Evolutionary conservation across 2,797 vertebrate species (phyloP).

Genomic region (Xiphophorus birchmanni): DNA sequence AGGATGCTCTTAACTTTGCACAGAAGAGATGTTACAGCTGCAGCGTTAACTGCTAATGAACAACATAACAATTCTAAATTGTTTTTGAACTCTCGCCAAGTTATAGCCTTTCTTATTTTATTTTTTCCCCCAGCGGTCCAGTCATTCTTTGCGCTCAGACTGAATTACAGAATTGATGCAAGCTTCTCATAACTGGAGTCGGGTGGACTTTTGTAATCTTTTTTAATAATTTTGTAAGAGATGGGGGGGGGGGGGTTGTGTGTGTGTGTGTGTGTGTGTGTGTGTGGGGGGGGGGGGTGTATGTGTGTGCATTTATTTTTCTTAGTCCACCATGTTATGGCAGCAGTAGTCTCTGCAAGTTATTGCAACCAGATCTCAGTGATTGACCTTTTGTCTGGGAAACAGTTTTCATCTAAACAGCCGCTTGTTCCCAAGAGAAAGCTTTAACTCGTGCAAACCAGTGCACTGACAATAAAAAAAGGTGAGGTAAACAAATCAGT

Average conservation of each 20-base stretch:
- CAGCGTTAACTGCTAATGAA: neutral
- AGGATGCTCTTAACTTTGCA: conserved; percentile 37
- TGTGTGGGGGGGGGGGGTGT: neutral
- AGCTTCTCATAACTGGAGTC: neutral
- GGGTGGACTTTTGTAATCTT: neutral
- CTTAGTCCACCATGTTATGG: neutral
- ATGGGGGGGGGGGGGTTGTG: too few relatives aligned
- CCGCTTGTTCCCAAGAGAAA: conserved; percentile 12
- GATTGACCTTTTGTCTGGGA: neutral
- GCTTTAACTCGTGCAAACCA: conserved; percentile 9
- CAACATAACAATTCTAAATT: neutral
- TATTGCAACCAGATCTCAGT: conserved; percentile 2
- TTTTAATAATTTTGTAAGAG: neutral
- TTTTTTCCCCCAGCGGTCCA: neutral
- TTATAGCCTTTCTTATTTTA: conserved; percentile 17
- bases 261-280: too few relatives aligned
- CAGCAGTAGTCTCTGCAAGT: conserved; percentile 32
- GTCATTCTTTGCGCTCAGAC: neutral
- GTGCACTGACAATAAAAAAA: neutral
- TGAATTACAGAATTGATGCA: neutral
- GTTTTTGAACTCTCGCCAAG: neutral
- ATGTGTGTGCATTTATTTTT: neutral
- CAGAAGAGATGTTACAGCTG: neutral
- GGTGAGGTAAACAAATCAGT: conserved; percentile 4
- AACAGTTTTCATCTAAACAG: conserved; percentile 13